These are phyloP conservation scores for Madoqua kirkii DNA, from an alignment of 2,113 vertebrate species.

Conservation along the genomic window DNA sequence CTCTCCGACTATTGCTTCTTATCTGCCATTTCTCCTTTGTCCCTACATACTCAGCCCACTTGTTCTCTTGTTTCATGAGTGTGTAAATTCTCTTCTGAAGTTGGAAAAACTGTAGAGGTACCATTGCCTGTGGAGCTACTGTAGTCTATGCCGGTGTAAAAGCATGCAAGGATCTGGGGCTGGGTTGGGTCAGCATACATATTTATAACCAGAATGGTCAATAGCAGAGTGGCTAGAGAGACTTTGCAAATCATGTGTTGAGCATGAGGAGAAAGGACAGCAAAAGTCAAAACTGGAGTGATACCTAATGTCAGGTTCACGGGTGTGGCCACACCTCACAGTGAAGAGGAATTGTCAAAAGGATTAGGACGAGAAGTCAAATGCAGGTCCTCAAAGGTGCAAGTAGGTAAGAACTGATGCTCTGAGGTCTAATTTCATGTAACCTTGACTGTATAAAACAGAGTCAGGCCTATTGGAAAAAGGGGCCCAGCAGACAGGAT, in stretches of 20 bases:
- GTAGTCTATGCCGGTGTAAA: not conserved
- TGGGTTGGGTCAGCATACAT: not conserved
- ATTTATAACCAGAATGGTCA: not conserved
- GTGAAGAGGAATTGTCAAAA: not conserved
- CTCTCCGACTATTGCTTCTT: not conserved
- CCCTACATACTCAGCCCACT: not conserved
- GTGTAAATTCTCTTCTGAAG: not conserved
- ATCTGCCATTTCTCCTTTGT: not conserved
- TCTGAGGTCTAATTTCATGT: not conserved
- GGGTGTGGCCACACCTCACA: not conserved
- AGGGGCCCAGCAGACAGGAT: not conserved
- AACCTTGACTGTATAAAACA: not conserved
- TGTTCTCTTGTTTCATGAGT: not conserved
- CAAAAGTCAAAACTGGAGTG: not conserved
- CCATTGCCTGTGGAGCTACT: not conserved
- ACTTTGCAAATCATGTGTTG: not conserved
- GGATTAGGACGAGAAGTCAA: not conserved
- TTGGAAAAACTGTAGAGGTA: not conserved
- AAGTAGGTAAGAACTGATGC: not conserved
- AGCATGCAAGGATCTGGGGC: not conserved
- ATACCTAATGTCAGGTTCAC: not conserved
- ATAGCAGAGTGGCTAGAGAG: not conserved
- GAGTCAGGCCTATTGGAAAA: not conserved
- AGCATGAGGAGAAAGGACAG: not conserved
- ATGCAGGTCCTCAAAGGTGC: not conserved